Conservation (phyloP, 2,113 vertebrate genomes). For the Ovis aries region ARS-UI_Ramb_v3.0 NC_056067.1:22864001-22864500, state of each 20-base stretch:
- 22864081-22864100: not conserved
- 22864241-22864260: not conserved
- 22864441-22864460: not conserved
- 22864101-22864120: no score
- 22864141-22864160: not conserved
- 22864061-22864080: not conserved
- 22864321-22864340: not conserved
- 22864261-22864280: not conserved
- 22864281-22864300: not conserved
- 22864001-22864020: not conserved
- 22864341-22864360: not conserved
- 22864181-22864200: not conserved
- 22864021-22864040: not conserved
- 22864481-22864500: not conserved
- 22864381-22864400: not conserved
- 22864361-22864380: not conserved
- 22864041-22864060: not conserved
- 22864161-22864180: no score
- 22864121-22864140: fast-evolving
- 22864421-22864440: not conserved
- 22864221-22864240: not conserved
- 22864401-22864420: not conserved
- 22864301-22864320: not conserved
- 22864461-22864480: not conserved
- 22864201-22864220: not conserved